These are phyloP conservation scores for Apotomis capreana DNA, from an alignment of 2,888 invertebrate genomes.

Conservation along the genomic window DNA sequence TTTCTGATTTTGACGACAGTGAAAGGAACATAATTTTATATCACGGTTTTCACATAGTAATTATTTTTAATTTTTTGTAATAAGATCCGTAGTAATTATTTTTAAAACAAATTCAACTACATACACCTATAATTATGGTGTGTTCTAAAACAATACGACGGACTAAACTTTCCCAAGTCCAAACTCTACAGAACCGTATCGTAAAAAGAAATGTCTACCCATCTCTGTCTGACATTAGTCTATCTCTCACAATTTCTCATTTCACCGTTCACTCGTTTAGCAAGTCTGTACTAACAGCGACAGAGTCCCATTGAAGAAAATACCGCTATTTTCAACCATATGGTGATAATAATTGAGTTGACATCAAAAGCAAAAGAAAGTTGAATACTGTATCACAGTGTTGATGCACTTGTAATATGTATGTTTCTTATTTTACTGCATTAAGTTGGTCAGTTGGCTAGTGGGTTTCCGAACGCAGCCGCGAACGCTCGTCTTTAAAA, in stretches of 20 bases:
- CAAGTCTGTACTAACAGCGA: slow-evolving; percentile 64
- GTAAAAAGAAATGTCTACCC: slow-evolving; percentile 69
- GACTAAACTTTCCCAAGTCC: slow-evolving; percentile 46
- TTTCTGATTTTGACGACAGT: too few relatives aligned
- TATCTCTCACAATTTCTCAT: slow-evolving; percentile 81
- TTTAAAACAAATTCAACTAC: too few relatives aligned
- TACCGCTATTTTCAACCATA: slow-evolving; percentile 45
- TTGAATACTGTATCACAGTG: slow-evolving; percentile 60
- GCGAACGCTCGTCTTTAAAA: slow-evolving; percentile 60
- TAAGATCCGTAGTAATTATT: too few relatives aligned
- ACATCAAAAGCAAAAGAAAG: slow-evolving; percentile 50
- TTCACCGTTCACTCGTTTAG: slow-evolving; percentile 84
- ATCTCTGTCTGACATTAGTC: slow-evolving; percentile 65
- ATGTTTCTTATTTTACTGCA: slow-evolving; percentile 81
- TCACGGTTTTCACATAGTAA: too few relatives aligned
- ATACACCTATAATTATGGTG: too few relatives aligned
- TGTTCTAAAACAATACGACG: neutral
- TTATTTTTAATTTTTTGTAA: too few relatives aligned
- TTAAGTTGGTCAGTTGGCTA: slow-evolving; percentile 82
- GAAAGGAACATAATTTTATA: too few relatives aligned
- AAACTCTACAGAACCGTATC: slow-evolving; percentile 54
- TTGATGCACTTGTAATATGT: slow-evolving; percentile 68
- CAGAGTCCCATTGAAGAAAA: slow-evolving; percentile 56
- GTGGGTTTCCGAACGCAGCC: slow-evolving; percentile 70
- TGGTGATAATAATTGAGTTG: slow-evolving; percentile 34